Conservation (phyloP, 1,140 invertebrate genomes). For the Sitobion miscanthi region DNA sequence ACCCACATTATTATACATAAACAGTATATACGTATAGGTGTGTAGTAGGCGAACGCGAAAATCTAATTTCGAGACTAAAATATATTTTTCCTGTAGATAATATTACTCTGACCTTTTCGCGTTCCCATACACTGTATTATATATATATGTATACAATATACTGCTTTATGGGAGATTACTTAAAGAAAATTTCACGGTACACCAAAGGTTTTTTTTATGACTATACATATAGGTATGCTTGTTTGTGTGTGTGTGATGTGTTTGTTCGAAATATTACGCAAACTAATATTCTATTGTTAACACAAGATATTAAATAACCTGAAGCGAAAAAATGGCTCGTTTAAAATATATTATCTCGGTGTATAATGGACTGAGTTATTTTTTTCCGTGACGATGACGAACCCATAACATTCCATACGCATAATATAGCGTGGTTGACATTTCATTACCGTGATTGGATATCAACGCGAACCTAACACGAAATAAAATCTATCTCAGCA, state of each 20-base stretch:
- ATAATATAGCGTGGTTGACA: neutral
- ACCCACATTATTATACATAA: neutral
- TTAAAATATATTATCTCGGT: neutral
- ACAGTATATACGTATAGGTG: neutral
- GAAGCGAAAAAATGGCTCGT: neutral
- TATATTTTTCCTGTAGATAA: neutral
- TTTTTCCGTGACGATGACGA: neutral
- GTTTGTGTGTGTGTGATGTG: neutral
- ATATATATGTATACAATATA: neutral
- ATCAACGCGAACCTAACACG: neutral
- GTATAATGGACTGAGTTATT: neutral
- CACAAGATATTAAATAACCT: neutral
- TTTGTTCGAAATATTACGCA: neutral
- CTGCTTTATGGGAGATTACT: neutral
- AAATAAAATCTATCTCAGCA: neutral
- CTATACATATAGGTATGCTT: neutral
- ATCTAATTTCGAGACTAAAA: conserved; percentile 44
- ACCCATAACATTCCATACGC: neutral
- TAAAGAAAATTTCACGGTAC: neutral
- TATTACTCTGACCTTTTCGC: conserved; percentile 1
- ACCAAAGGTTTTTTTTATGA: neutral
- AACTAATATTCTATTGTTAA: conserved; percentile 29
- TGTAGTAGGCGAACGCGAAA: neutral
- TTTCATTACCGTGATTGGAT: neutral
- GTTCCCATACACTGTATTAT: neutral